Evolutionary conservation across 1,140 invertebrate species (phyloP).

Genomic region (Paraescarpia echinospica): DNA sequence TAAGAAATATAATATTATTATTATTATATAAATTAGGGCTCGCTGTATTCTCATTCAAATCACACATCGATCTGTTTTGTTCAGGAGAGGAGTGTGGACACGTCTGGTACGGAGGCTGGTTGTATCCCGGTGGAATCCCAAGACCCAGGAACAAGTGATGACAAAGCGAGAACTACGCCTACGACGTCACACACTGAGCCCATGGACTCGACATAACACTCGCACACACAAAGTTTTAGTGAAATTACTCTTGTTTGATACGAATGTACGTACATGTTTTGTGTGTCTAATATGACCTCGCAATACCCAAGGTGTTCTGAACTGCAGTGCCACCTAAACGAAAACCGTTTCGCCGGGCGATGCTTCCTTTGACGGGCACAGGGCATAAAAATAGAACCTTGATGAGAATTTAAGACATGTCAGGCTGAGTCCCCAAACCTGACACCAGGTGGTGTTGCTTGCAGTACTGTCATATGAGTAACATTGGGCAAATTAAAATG

Average conservation of each 20-base stretch:
- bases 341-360: neutral
- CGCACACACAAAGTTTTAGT: neutral
- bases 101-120: neutral
- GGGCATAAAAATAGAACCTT: neutral
- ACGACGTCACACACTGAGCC: neutral
- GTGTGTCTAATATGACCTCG: neutral
- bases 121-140: neutral
- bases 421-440: neutral
- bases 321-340: neutral
- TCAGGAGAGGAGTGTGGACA: neutral
- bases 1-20: too few species aligned
- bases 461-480: neutral
- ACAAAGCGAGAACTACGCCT: neutral
- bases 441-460: neutral
- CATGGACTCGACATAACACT: neutral
- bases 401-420: neutral
- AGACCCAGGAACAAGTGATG: neutral
- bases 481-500: neutral
- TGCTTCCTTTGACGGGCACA: neutral
- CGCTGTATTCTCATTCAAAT: neutral
- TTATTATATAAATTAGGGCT: neutral
- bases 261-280: constrained; percentile 1
- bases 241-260: neutral
- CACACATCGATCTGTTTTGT: neutral
- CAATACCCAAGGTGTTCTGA: neutral